Evolutionary conservation across 1,140 invertebrate species (phyloP).

Genomic region (Platyscapa corneri): DNA sequence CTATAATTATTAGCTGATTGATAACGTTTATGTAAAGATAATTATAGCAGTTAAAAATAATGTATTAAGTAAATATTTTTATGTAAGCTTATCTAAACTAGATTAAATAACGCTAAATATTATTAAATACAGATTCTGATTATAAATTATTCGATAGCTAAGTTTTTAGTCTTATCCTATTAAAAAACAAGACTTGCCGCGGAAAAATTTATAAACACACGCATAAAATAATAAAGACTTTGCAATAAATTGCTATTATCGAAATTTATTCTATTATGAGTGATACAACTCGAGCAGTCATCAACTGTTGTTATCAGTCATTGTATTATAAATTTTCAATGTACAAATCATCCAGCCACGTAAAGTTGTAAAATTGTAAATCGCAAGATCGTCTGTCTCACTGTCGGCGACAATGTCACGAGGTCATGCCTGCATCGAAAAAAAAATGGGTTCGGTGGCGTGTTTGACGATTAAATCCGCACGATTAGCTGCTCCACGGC

Average conservation of each 20-base stretch:
- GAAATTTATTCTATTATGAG: neutral
- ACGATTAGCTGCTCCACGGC: neutral
- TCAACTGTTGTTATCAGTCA: neutral
- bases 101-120: too few species aligned
- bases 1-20: too few species aligned
- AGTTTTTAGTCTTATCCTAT: too few species aligned
- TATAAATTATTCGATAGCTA: too few species aligned
- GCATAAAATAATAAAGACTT: too few species aligned
- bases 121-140: too few species aligned
- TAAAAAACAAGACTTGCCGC: too few species aligned
- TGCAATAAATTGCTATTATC: neutral
- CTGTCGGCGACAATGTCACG: slow-evolving; percentile 5
- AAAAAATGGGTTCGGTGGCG: neutral
- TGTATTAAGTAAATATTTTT: too few species aligned
- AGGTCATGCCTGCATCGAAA: neutral
- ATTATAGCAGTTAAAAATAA: too few species aligned
- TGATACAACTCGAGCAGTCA: neutral
- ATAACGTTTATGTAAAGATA: too few species aligned
- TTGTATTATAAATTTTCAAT: neutral
- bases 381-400: neutral
- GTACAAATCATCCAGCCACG: neutral
- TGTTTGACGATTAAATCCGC: neutral
- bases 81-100: too few species aligned
- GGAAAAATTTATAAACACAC: too few species aligned
- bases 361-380: neutral